Base-by-base conservation (phyloP, 1,140 invertebrate genomes). In the Drosophila setifemur region DNA sequence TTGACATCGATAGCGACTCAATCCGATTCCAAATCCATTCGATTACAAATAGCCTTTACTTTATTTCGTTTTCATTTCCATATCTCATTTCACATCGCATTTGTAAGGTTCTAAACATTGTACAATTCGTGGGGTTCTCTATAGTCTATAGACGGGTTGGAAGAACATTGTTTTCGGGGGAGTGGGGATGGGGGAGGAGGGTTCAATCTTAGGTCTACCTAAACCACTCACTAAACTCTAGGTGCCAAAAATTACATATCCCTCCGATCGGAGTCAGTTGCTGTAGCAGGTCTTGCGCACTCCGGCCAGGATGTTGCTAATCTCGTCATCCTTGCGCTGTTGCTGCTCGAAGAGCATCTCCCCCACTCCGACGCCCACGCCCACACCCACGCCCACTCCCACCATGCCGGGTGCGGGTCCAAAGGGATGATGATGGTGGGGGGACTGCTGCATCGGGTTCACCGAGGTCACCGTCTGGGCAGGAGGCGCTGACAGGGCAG, bases 231-330 rank as follows among this genome's bases (percentile, higher is more conserved):
- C 21, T 57, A 21, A 60, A 25, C 23, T 49, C 45, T 66, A 67
- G 7, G 28, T 28, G 25, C 23, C 28, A 67, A 67, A n/a, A 40
- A 49, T 49, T 67, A 64, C 60, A 64, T 29, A 49, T 23, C 5
- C 29, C 19, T 12, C 40, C 11, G 9, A 1, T 12, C 25, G 5
- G 19, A 19, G 25, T 93, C 91, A 96, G 91, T 95, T 96, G 92
- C 95, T 96, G 91, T 96, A 96, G 90, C 95, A 96, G 18, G 96
- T 96, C 89, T 96, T 96, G 54, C 96, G 92, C 29, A 96, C 95
- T 61, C 95, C 95, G 2, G 96, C 96, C 31, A 96, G 90, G 73
- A 96, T 96, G 63, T 96, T 95, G 91, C 95, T 96, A 91, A 96
- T 96, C 83, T 96, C 95, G 60, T 96, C 95, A 44, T 96, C 95